Conservation (phyloP, 2,888 invertebrate genomes). For the Drosophila rubida region DNA sequence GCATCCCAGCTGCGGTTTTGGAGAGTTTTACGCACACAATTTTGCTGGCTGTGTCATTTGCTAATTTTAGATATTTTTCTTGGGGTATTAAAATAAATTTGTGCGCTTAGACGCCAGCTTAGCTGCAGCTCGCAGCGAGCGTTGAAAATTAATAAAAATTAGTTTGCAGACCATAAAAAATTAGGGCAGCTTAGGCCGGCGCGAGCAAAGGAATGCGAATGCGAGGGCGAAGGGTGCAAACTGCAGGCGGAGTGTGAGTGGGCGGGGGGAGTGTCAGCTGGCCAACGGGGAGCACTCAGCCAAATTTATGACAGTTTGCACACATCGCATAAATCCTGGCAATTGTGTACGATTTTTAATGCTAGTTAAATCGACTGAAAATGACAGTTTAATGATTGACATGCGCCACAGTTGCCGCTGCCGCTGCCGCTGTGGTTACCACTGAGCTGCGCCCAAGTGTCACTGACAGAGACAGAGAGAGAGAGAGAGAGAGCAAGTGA, state of each 20-base stretch:
- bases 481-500: background rate
- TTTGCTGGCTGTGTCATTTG: slow-evolving; percentile 9
- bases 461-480: slow-evolving; percentile 8
- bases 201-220: background rate
- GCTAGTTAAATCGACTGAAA: slow-evolving; percentile 82
- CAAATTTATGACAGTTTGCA: slow-evolving; percentile 79
- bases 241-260: background rate
- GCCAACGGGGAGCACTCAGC: slow-evolving; percentile 46
- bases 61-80: slow-evolving; percentile 29
- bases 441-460: slow-evolving; percentile 37
- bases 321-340: slow-evolving; percentile 77
- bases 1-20: slow-evolving; percentile 19
- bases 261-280: slow-evolving; percentile 2
- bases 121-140: slow-evolving; percentile 28
- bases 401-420: slow-evolving; percentile 66
- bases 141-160: slow-evolving; percentile 76
- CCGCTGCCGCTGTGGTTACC: slow-evolving; percentile 44
- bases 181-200: slow-evolving; percentile 67
- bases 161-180: slow-evolving; percentile 78
- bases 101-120: slow-evolving; percentile 52
- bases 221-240: background rate
- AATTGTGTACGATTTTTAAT: slow-evolving; percentile 81
- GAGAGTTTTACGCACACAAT: background rate
- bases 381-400: slow-evolving; percentile 82
- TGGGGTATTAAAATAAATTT: slow-evolving; percentile 69